Base-by-base conservation (phyloP, 23 tunicate species). In the Trididemnum clinides region DNA sequence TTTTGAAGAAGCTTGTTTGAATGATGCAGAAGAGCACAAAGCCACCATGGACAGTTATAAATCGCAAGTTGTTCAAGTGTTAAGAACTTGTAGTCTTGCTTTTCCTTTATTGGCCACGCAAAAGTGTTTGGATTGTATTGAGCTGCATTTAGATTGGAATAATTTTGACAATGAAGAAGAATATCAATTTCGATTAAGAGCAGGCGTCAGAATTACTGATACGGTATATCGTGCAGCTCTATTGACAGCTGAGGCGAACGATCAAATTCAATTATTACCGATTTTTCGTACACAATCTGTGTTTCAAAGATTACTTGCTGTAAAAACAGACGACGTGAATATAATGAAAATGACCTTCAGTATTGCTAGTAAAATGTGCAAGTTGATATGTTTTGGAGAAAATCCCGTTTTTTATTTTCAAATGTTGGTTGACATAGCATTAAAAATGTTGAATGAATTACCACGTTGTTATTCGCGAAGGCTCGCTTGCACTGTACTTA, bases 1-100 rank as follows among this genome's bases (percentile, higher is more conserved):
- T 2, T 44, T 76, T 33, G 90, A 92, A 32, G 95, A 89, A 29
- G 19, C 86, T 33, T 93, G 84, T 21, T 80, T 89, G 18, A 85
- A 64, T 71, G 98, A 89, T 50, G 77, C 80, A 0, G 91, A 87
- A 22, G 95, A 94, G 74, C 6, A 75, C 31, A 29, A 32, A 4
- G 25, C 32, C 33, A 79, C 73, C n/a, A 30, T 66, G 33, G 76
- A 84, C 0, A 7, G 21, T 2, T 82, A 49, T 32, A 50, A 70
- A 28, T 30, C 29, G 1, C 10, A 10, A 22, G 21, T 81, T 33
- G 28, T 85, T 19, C 86, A 94, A 37, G 5, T 94, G 75, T 34
- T 89, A 12, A 80, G 90, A 2, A 51, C 31, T 29, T 89, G 90
- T 38, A 50, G 90, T 0, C 30, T 20, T 22, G 80, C 77, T 0